Evolutionary conservation across 2,888 invertebrate species (phyloP).

Genomic region (Tachina lurida): DNA sequence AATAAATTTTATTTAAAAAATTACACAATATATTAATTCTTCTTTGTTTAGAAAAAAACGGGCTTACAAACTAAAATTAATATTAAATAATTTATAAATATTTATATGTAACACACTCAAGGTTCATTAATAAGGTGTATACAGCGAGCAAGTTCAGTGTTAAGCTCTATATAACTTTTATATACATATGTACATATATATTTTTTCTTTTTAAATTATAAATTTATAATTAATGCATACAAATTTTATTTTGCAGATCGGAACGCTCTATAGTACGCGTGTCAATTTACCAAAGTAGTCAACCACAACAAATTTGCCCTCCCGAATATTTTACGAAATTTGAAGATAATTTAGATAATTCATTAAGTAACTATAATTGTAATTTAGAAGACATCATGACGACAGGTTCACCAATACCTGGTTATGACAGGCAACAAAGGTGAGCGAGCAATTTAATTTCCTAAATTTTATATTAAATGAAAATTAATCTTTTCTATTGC

Average conservation of each 20-base stretch:
- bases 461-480: not conserved
- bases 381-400: conserved; percentile 80
- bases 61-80: too few species aligned
- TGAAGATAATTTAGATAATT: conserved; percentile 79
- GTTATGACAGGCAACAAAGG: conserved; percentile 83
- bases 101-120: too few species aligned
- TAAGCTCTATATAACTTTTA: too few species aligned
- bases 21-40: too few species aligned
- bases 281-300: conserved; percentile 92
- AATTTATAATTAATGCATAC: not conserved
- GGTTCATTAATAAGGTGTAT: too few species aligned
- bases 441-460: conserved; percentile 63
- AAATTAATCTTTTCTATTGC: conserved; percentile 77
- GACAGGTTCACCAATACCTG: conserved; percentile 78
- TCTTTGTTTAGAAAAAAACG: too few species aligned
- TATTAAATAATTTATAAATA: too few species aligned
- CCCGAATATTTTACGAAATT: conserved; percentile 83
- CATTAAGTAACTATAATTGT: conserved; percentile 80
- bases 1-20: too few species aligned
- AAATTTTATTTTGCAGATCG: conserved; percentile 84
- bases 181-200: not conserved
- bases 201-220: not conserved
- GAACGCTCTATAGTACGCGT: conserved; percentile 92
- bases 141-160: too few species aligned
- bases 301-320: conserved; percentile 87